Percentiles rank a stretch among this genome's conserved stretches.
Evolutionary conservation across 2,797 vertebrate genomes (phyloP).

Genomic region (Brotula barbata): DNA sequence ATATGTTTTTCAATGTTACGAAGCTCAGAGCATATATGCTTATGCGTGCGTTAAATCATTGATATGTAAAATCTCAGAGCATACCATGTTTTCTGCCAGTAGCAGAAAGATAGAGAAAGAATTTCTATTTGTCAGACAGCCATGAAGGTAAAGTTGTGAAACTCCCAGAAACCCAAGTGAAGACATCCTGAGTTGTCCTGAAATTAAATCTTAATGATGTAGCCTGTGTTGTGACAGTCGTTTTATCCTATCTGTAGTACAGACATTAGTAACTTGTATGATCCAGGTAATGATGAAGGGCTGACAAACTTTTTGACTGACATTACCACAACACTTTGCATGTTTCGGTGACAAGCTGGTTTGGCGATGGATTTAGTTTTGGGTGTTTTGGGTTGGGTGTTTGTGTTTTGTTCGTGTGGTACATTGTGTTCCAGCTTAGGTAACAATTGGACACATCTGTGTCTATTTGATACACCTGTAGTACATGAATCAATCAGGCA

Average conservation of each 20-base stretch:
- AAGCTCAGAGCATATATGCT: background rate
- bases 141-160: constrained; percentile 39
- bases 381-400: no score
- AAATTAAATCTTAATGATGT: constrained; percentile 53
- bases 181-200: constrained; percentile 52
- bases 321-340: no score
- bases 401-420: no score
- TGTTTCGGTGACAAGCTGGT: no score
- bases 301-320: no score
- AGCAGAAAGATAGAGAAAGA: constrained; percentile 30
- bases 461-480: no score
- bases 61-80: background rate
- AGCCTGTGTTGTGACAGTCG: constrained; percentile 56
- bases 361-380: no score
- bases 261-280: constrained; percentile 62
- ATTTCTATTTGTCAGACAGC: background rate
- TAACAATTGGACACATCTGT: no score
- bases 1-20: background rate
- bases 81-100: constrained; percentile 12
- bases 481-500: no score
- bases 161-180: constrained; percentile 37
- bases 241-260: no score
- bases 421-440: no score
- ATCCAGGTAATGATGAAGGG: no score
- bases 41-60: background rate